Conservation (phyloP, 30 jellyfish, hydroid and myxozoan species). For the Chironex yamaguchii region DNA sequence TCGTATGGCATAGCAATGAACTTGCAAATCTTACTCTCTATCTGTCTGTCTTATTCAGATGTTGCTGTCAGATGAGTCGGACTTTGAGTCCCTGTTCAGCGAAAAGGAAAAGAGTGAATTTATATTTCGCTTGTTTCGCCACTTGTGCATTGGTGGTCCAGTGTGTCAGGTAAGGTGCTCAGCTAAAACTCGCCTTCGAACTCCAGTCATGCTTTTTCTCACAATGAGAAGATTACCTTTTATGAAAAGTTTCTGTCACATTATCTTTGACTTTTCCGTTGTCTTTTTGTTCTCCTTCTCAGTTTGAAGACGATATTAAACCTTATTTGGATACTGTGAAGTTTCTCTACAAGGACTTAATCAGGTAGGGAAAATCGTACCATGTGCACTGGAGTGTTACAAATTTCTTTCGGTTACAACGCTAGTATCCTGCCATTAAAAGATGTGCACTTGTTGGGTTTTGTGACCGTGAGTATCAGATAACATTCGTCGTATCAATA, state of each 20-base stretch:
- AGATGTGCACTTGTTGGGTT: background rate
- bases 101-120: constrained; percentile 68
- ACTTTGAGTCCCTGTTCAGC: constrained; percentile 51
- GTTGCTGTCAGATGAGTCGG: constrained; percentile 89
- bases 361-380: constrained; percentile 26
- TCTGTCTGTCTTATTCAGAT: constrained; percentile 34
- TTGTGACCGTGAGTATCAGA: background rate
- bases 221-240: background rate
- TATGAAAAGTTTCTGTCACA: too few relatives aligned
- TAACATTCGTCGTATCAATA: too few relatives aligned
- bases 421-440: background rate
- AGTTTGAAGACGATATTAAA: constrained; percentile 81
- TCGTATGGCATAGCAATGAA: too few relatives aligned
- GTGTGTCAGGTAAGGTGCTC: constrained; percentile 74
- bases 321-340: constrained; percentile 85
- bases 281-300: background rate
- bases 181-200: background rate
- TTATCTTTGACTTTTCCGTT: background rate
- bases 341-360: constrained; percentile 78
- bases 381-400: background rate
- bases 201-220: background rate
- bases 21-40: too few relatives aligned
- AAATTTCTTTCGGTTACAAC: background rate
- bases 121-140: constrained; percentile 69
- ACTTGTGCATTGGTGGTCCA: constrained; percentile 83